Evolutionary conservation across 2,888 invertebrate species (phyloP), one percentile per base, ranked within the genome.

Genomic region (Zhengitettix transpicula): DNA sequence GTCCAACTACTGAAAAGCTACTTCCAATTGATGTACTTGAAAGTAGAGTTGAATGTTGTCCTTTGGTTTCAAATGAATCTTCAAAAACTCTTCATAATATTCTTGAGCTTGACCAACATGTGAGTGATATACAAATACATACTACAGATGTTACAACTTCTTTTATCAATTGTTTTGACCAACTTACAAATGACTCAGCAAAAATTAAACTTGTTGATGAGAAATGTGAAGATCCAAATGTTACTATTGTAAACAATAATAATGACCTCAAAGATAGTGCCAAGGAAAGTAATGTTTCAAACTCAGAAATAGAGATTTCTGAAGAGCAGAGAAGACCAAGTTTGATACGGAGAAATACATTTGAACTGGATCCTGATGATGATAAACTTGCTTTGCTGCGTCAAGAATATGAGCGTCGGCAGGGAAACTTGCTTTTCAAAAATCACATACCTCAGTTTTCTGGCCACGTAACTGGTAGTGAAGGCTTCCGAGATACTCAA

Each of bases 361-460:
- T 76, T 62, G 75, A 75, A 62, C 65, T 76, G 15, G 74, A 75
- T 63, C 69, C 74, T 0, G 73, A 72, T 44, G 75, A 75, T 56
- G 73, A 72, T 52, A 71, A 72, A 58, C 66, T 74, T 7, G 72
- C 73, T 8, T 63, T 71, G 40, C 65, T 79, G 15, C 71, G 79
- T 42, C 74, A 78, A 60, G 78, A 78, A 58, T 78, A 79, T 65
- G 82, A 82, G 68, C 74, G 80, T 42, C 75, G 79, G 17, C 80
- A 80, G 65, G 79, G 81, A 9, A 75, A 75, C 52, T 73, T 81
- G 9, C 74, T 81, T 54, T 83, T 82, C 66, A 78, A 81, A 66
- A 79, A 77, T 64, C 78, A 80, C 51, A 78, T 81, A 60, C 81
- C 80, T 41, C 81, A 81, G 65, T 82, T 80, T 64, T 82, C 82